Percentiles rank a stretch among this genome's conserved stretches.
Conservation (phyloP, 2,113 vertebrate genomes). For the Alosa alosa region DNA sequence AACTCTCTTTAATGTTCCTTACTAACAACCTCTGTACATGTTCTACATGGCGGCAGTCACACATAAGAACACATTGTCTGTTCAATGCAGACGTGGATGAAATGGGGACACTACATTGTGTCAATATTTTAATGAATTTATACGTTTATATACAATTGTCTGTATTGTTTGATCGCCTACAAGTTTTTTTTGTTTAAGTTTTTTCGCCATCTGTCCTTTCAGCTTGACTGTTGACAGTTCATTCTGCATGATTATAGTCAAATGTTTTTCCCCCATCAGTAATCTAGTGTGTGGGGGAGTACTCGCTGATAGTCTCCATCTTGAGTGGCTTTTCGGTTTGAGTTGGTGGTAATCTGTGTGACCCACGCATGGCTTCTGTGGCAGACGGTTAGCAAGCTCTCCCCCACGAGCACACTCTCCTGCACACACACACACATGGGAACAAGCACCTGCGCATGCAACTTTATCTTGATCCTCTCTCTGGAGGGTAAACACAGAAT, state of each 20-base stretch:
- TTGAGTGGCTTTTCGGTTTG: constrained; percentile 61
- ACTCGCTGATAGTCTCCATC: constrained; percentile 54
- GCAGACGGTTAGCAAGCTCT: neutral
- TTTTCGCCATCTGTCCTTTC: neutral
- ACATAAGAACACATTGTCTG: neutral
- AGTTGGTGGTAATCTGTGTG: constrained; percentile 59
- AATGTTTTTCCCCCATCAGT: neutral
- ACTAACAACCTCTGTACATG: neutral
- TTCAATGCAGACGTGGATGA: neutral
- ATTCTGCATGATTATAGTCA: neutral
- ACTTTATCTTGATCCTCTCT: neutral
- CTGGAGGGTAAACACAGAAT: neutral
- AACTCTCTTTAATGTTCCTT: neutral
- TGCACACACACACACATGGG: neutral
- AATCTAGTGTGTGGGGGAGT: neutral
- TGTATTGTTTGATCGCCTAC: too few species aligned
- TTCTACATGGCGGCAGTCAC: neutral
- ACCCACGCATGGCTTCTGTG: constrained; percentile 36
- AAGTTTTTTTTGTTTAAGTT: neutral
- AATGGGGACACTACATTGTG: neutral
- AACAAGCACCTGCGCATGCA: neutral
- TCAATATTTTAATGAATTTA: too few species aligned
- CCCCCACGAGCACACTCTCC: neutral
- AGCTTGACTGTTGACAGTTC: neutral
- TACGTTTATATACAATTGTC: too few species aligned